Evolutionary conservation across 2,888 invertebrate species (phyloP), one percentile per base, ranked within the genome.

Genomic region (Oscheius sp.): DNA sequence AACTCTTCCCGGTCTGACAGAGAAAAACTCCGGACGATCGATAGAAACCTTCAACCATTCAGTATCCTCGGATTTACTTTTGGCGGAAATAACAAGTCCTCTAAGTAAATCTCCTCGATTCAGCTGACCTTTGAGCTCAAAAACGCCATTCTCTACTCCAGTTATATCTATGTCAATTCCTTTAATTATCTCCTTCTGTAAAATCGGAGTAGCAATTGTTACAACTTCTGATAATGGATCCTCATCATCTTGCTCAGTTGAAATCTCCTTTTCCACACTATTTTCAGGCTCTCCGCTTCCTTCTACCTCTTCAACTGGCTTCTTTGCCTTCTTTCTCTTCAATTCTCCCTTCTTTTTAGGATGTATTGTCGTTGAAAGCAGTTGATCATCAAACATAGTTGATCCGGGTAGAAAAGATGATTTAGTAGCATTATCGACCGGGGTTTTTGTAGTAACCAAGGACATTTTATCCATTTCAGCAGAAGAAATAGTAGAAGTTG

Each of bases 151-250:
- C n/a, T 52, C 15, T 3, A 39, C 20, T 1, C 65, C 65, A 53
- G 53, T 20, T 0, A 65, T 20, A 29, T 64, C 37, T 8, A 55
- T 55, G 29, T 52, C 57, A 8, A 57, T 23, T 12, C 20, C 45
- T 25, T 45, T 29, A 5, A 15, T 39, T n/a, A 37, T 31, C 31
- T 45, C 61, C 5, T 20, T 37, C 42, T 65, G 65, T 6, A 52
- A 12, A 12, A 65, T 65, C 20, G 17, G 27, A 8, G 65, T 65
- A 20, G 65, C 52, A n/a, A 53, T 33, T 4, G 65, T 65, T 4
- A 65, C 42, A 4, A 46, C 52, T 25, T 55, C 65, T 10, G 65
- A 52, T 27, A 65, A 25, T n/a, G 65, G 65, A 39, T 65, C 42
- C 27, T 65, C 65, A 12, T 61, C 64, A 33, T 45, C 42, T 12